Evolutionary conservation across 2,113 vertebrate genomes (phyloP), one percentile per base, ranked within the genome.

Genomic region (Serilophus lunatus): DNA sequence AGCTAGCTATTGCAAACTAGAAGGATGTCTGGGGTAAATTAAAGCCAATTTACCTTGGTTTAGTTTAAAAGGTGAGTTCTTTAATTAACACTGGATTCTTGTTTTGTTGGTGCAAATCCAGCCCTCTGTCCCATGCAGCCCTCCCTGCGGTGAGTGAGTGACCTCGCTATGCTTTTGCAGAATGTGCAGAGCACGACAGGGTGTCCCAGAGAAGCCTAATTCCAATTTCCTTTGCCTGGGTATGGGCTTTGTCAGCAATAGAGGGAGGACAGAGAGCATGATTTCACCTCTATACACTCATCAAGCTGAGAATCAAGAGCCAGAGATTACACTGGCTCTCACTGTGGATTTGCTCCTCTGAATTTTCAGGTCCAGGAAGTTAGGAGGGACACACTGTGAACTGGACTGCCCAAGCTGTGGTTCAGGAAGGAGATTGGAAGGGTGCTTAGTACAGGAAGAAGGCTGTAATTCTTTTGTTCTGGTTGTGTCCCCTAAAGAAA

Each of bases 281-380:
- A 18, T 63, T 51, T 82, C 31, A 18, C 26, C 26, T 59, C 56
- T 35, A 0, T 40, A 1, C 0, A 0, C 38, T 66, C 28, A 33
- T 18, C 12, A 33, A 18, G n/a, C 23, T 82, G 86, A 82, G 69
- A 24, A 13, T 29, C 1, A 2, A 69, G 53, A 89, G 45, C 29
- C 40, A 35, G n/a, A 38, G 24, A 8, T 56, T 26, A 16, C 38
- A 3, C 9, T 56, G 47, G 26, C 50, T 23, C 8, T 31, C 0
- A 3, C 61, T 79, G 47, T 5, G 18, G 33, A 17, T 87, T 81
- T 84, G 24, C 33, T 90, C 8, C 70, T 89, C 42, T 63, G 45
- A 40, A n/a, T 5, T 72, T 84, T 60, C 0, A 0, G 28, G 28
- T 61, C 18, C 31, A 53, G 33, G 68, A 82, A 14, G 12, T 22